These are phyloP conservation scores for Andrena camellia DNA, from an alignment of 2,888 invertebrate species.

Conservation along the genomic window DNA sequence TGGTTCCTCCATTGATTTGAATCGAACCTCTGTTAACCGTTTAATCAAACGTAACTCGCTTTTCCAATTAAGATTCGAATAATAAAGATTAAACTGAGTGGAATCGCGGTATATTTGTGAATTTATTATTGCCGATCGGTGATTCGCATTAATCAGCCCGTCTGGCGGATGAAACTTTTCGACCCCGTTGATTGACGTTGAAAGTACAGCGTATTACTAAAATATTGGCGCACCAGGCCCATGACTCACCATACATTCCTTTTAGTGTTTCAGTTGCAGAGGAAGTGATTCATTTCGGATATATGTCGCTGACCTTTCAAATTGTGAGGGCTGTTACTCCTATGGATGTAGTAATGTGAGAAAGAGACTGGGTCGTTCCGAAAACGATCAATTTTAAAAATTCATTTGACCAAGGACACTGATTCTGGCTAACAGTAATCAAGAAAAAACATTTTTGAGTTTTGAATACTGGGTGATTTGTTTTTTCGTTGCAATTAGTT, in stretches of 20 bases:
- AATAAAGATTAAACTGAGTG: no score
- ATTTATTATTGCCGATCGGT: not conserved
- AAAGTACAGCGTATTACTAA: not conserved
- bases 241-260: not conserved
- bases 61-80: no score
- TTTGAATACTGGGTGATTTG: no score
- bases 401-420: no score
- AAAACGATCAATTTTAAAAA: not conserved
- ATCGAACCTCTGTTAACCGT: no score
- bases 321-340: not conserved
- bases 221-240: not conserved
- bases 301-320: constrained; percentile 4
- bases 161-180: not conserved
- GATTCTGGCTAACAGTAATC: no score
- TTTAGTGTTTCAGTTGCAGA: not conserved
- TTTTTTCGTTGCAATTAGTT: no score
- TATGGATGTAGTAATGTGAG: not conserved
- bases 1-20: no score
- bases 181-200: not conserved
- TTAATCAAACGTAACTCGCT: no score
- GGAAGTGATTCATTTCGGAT: constrained; percentile 10
- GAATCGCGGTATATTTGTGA: not conserved
- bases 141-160: not conserved
- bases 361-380: not conserved
- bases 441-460: no score